Evolutionary conservation across 2,797 vertebrate genomes (phyloP), one percentile per base, ranked within the genome.

Genomic region (Channa striata): DNA sequence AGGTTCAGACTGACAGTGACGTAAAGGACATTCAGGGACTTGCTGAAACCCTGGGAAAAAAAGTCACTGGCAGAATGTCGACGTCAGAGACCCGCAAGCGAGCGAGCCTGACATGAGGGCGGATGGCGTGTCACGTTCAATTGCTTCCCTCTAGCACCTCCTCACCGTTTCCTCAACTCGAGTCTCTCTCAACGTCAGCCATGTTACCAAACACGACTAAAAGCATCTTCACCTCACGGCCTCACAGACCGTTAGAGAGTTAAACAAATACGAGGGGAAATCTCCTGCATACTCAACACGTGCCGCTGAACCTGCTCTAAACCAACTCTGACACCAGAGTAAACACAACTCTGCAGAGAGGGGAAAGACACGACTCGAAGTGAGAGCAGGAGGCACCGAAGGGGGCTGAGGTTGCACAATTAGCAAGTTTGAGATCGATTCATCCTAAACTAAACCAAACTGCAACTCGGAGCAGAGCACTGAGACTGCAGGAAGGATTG

Each of bases 191-290:
- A 56, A 73, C 48, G 39, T n/a, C 68, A 58, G 39, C 54, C 25
- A 33, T 42, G 64, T 73, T 74, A 72, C 40, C 13, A 53, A 80
- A 81, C 51, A 70, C 49, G 59, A 78, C 74, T 56, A 68, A 82
- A 73, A 71, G 42, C 58, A 19, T 78, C 66, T 84, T 80, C 59
- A 67, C 62, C 68, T 78, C 14, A 3, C 17, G 8, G 42, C 11
- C 51, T 34, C 63, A 30, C 63, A 49, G 42, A 59, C 54, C 59
- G 78, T 78, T 60, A 63, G 11, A 21, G 63, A 79, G 85, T 88
- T 89, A 85, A 88, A 88, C 72, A 83, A 88, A 88, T 46, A 89
- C 25, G 77, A 72, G 47, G 48, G 2, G 42, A 82, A 80, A 77
- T 79, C 61, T 83, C 60, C 72, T n/a, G 49, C 72, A 86, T 70